Percentiles rank a stretch among this genome's conserved stretches.
These are phyloP conservation scores for Lagopus muta DNA, from an alignment of 2,113 vertebrate genomes.

Conservation along the genomic window DNA sequence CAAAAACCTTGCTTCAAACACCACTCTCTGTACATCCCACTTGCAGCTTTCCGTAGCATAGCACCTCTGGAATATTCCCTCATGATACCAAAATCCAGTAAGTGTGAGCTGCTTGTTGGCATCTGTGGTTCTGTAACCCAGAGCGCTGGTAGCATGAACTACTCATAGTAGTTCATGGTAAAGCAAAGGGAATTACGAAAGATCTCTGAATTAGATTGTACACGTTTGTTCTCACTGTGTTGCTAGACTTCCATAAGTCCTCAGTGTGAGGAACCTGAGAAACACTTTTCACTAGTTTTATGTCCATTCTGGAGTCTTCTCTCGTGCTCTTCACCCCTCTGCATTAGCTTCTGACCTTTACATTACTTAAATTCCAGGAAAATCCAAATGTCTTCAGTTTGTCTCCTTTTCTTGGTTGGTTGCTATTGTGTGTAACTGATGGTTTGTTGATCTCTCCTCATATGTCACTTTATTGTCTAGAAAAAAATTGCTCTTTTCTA, in stretches of 20 bases:
- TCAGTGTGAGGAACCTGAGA: background rate
- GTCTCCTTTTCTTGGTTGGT: background rate
- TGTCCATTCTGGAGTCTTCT: background rate
- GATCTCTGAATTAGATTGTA: background rate
- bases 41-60: background rate
- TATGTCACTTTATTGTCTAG: background rate
- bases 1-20: background rate
- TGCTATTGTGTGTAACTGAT: background rate
- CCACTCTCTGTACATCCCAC: background rate
- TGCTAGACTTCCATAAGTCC: background rate
- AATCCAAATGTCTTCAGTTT: background rate
- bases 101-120: background rate
- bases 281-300: background rate
- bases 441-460: background rate
- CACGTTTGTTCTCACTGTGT: background rate
- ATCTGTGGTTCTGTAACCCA: background rate
- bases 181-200: rapidly evolving
- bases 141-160: rapidly evolving
- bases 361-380: background rate
- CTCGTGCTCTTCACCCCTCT: rapidly evolving
- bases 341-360: background rate
- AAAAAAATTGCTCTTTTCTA: background rate
- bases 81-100: background rate
- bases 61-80: background rate
- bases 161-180: background rate